These are phyloP conservation scores for Brenthis hecate DNA, from an alignment of 2,888 invertebrate genomes.

Conservation along the genomic window DNA sequence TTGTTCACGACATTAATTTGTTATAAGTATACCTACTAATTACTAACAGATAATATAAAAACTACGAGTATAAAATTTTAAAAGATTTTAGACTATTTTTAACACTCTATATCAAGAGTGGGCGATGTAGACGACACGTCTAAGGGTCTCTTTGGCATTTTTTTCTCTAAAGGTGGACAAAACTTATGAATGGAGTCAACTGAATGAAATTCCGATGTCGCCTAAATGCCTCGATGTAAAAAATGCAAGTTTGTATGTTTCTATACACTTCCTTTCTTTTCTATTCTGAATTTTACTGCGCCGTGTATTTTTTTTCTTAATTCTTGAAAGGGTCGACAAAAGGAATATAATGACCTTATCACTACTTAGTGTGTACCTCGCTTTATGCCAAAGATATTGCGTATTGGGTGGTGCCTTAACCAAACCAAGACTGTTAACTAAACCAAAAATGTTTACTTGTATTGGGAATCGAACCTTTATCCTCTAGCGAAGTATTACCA, in stretches of 20 bases:
- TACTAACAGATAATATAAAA: too few species aligned
- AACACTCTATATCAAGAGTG: constrained; percentile 57
- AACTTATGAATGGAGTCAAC: constrained; percentile 64
- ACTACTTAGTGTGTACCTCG: too few species aligned
- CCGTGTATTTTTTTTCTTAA: neutral
- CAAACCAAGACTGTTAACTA: too few species aligned
- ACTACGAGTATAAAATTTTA: neutral
- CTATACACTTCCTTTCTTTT: constrained; percentile 61
- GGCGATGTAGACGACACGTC: constrained; percentile 72
- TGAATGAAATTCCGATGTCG: constrained; percentile 74
- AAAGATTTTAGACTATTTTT: constrained; percentile 26
- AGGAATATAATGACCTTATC: neutral
- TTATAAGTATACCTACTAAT: too few species aligned
- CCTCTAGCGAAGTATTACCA: too few species aligned
- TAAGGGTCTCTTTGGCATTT: constrained; percentile 64
- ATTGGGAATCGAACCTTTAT: too few species aligned
- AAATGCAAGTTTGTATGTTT: constrained; percentile 58
- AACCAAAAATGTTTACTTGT: too few species aligned
- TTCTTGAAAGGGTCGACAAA: neutral
- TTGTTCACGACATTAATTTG: too few species aligned
- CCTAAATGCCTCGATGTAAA: constrained; percentile 65
- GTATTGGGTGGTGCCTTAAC: too few species aligned
- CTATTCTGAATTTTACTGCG: constrained; percentile 38
- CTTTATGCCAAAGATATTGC: too few species aligned
- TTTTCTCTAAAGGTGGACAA: constrained; percentile 59